Evolutionary conservation across 2,888 invertebrate species (phyloP), one percentile per base, ranked within the genome.

Genomic region (Rhamphomyia laevipes): DNA sequence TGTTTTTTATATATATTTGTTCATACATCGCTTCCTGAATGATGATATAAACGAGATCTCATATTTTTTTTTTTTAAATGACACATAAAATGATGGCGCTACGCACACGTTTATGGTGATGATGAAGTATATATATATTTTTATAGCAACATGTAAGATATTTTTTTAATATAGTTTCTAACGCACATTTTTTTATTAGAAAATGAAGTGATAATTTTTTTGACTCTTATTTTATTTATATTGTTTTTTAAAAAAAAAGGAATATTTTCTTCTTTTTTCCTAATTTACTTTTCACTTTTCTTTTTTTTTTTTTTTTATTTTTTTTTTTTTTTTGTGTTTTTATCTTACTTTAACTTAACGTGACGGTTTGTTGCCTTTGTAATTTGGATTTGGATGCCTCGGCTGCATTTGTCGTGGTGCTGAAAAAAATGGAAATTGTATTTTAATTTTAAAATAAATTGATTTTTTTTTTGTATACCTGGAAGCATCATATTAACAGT

Each of bases 401-500:
- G 67, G 66, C 53, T 65, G 67, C 52, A 63, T 56, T 61, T 66
- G 68, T 52, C 70, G 66, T 55, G 67, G 66, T 55, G 66, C 67
- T 67, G 49, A 16, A 45, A 17, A 38, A 30, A 30, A 38, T n/a
- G n/a, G n/a, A n/a, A n/a, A n/a, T n/a, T n/a, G n/a, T 18, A 15
- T 15, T 16, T 38, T 40, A 44, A 27, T 43, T 33, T 48, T 44
- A 3, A 17, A 30, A 17, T 17, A 33, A 16, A 33, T n/a, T 30
- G 17, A 33, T 11, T 18, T 35, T 10, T 17, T 43, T 38, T 10
- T n/a, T 13, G 10, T 31, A 16, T 45, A 69, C 70, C 70, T 65
- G 66, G 65, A 64, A 71, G 66, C 70, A 66, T 63, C 63, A 70
- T 69, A 59, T 70, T 70, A 54, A 69, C 63, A 52, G 68, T 59